These are phyloP conservation scores for Tokudaia muenninki DNA, from an alignment of 2,797 vertebrate species.

Conservation along the genomic window DNA sequence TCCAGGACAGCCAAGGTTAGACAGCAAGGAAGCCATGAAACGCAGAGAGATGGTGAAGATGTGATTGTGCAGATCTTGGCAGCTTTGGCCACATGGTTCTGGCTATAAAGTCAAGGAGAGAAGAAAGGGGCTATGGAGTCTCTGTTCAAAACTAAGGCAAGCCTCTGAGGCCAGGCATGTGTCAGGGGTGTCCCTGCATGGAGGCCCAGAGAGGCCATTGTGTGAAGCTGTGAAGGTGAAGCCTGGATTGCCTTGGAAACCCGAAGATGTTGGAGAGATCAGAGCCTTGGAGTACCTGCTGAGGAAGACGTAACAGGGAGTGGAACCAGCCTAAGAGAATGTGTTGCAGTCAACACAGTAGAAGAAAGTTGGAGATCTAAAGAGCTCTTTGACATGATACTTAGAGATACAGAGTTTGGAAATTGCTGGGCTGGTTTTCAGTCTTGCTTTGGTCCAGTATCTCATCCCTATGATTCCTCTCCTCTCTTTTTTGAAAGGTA, in stretches of 20 bases:
- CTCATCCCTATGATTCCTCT: not conserved
- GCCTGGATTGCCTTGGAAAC: not conserved
- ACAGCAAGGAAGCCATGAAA: not conserved
- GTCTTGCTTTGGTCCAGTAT: not conserved
- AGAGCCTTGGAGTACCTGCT: not conserved
- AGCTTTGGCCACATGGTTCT: not conserved
- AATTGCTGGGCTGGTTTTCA: not conserved
- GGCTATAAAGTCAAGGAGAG: not conserved
- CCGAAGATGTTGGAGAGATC: not conserved
- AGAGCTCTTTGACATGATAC: not conserved
- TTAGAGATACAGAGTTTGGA: not conserved
- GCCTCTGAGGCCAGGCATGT: not conserved
- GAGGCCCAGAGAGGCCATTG: not conserved
- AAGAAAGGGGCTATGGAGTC: not conserved
- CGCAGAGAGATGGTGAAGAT: not conserved
- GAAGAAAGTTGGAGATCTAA: not conserved
- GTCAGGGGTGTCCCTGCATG: not conserved
- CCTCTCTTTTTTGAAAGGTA: not conserved
- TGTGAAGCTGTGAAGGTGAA: not conserved
- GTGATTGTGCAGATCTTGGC: not conserved
- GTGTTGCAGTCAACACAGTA: not conserved
- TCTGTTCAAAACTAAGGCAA: not conserved
- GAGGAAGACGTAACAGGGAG: not conserved
- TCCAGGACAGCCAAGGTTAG: not conserved
- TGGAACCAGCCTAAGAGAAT: not conserved